Evolutionary conservation across 2,113 vertebrate genomes (phyloP).

Genomic region (Trogon surrucura): DNA sequence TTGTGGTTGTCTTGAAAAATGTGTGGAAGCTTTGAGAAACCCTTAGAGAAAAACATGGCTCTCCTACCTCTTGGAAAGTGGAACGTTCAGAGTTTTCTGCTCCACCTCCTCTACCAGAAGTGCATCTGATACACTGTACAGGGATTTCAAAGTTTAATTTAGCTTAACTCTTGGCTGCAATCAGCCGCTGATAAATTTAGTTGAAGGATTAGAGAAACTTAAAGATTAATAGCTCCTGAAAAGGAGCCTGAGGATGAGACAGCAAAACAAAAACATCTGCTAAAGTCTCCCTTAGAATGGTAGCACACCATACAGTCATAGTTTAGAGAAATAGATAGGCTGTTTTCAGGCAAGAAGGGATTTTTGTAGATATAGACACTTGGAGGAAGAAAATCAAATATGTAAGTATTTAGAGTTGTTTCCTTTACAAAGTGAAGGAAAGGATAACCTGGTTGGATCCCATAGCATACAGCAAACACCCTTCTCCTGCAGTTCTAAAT

Average conservation of each 20-base stretch:
- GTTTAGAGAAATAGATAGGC: not conserved
- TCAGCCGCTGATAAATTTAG: slow-evolving; percentile 76
- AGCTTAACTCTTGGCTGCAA: slow-evolving; percentile 77
- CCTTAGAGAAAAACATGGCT: not conserved
- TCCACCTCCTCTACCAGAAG: not conserved
- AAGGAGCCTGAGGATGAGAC: slow-evolving; percentile 63
- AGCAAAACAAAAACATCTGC: slow-evolving; percentile 14
- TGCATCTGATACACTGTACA: slow-evolving; percentile 69
- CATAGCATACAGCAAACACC: not conserved
- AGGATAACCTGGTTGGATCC: not conserved
- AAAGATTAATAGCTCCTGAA: slow-evolving; percentile 75
- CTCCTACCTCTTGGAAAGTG: not conserved
- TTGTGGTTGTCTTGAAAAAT: not conserved
- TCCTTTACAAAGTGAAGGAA: not conserved
- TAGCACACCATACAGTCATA: not conserved
- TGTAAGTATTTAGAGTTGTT: not conserved
- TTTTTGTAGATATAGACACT: not conserved
- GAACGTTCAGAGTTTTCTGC: slow-evolving; percentile 38
- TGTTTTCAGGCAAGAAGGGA: not conserved
- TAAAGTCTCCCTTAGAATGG: not conserved
- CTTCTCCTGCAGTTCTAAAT: not conserved
- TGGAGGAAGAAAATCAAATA: not conserved
- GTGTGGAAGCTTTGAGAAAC: not conserved
- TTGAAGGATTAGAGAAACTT: slow-evolving; percentile 66
- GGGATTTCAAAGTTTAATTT: slow-evolving; percentile 78